Evolutionary conservation across 30 jellyfish, hydroid and myxozoan genomes (phyloP).

Genomic region (Catostylus mosaicus): DNA sequence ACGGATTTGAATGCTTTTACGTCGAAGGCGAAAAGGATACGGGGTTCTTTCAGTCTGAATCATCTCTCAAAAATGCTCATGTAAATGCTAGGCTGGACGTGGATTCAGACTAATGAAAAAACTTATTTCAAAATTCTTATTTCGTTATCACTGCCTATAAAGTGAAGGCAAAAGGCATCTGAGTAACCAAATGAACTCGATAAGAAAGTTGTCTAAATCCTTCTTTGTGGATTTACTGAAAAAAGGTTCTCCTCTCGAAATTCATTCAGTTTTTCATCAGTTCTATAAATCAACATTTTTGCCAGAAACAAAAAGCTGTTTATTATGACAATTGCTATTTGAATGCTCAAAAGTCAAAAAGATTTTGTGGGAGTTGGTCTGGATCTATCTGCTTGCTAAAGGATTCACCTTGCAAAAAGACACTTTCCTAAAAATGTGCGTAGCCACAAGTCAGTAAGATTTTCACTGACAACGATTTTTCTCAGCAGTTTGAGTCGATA

Average conservation of each 20-base stretch:
- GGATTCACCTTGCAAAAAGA: neutral
- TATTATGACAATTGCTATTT: neutral
- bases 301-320: slow-evolving; percentile 3
- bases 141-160: too few species aligned
- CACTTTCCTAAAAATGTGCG: neutral
- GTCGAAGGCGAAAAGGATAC: too few species aligned
- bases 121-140: too few species aligned
- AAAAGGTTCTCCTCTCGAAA: neutral
- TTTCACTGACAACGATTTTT: neutral
- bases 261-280: neutral
- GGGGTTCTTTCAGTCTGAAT: too few species aligned
- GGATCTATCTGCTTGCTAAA: neutral
- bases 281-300: neutral
- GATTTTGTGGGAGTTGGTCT: slow-evolving; percentile 11
- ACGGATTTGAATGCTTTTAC: too few species aligned
- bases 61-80: too few species aligned
- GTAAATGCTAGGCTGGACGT: too few species aligned
- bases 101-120: too few species aligned
- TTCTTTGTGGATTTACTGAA: neutral
- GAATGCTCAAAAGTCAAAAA: neutral
- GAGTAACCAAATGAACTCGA: too few species aligned
- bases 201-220: too few species aligned
- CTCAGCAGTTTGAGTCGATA: neutral
- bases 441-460: neutral
- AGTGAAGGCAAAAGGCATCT: too few species aligned